phyloP scores from a whole-genome alignment of 2,113 vertebrate genomes.

The Myiopsitta monachus region DNA sequence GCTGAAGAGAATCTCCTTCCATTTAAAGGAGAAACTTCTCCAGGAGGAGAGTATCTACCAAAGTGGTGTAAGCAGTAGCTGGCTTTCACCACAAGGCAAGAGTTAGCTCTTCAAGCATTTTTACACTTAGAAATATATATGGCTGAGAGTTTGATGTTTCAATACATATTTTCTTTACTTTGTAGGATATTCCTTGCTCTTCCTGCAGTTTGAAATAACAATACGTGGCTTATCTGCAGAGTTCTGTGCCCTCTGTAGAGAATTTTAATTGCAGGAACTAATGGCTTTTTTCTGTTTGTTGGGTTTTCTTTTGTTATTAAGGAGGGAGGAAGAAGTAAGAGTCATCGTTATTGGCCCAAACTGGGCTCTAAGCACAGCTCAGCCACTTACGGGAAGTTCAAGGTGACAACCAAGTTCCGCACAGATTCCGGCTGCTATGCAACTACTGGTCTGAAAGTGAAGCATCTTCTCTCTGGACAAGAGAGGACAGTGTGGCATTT shows the following conservation, averaged over 20 bases:
- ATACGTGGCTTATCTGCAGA: background rate
- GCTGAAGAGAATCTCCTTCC: background rate
- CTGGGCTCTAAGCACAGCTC: constrained; percentile 86
- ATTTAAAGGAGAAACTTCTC: background rate
- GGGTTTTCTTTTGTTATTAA: constrained; percentile 29
- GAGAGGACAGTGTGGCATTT: constrained; percentile 87
- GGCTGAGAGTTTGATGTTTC: background rate
- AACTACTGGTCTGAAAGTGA: constrained; percentile 85
- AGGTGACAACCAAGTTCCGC: constrained; percentile 87
- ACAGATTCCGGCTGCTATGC: constrained; percentile 87
- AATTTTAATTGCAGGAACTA: background rate
- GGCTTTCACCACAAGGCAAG: background rate
- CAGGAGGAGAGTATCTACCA: background rate
- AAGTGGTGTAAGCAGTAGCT: background rate
- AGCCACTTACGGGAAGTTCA: constrained; percentile 86
- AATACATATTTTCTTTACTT: background rate
- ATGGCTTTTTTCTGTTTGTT: background rate
- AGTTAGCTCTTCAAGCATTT: background rate
- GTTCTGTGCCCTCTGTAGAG: background rate
- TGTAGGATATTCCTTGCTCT: background rate
- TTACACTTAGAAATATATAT: background rate
- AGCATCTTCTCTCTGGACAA: constrained; percentile 82
- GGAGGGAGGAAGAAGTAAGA: constrained; percentile 84
- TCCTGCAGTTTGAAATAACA: background rate
- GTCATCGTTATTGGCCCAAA: constrained; percentile 86